Conservation (phyloP, 2,113 vertebrate genomes). For the Sciurus niger region DNA sequence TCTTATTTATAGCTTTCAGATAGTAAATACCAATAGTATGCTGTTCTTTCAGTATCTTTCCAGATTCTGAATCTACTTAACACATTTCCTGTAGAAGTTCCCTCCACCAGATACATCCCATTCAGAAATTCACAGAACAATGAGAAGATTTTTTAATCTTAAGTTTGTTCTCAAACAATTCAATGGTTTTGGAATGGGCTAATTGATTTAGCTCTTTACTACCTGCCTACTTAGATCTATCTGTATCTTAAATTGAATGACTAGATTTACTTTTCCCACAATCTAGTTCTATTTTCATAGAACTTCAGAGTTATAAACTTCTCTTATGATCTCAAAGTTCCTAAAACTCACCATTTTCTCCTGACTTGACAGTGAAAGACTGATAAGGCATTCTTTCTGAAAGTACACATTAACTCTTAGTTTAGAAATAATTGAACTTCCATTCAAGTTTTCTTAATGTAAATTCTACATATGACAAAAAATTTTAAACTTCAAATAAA, state of each 20-base stretch:
- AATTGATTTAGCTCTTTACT: neutral
- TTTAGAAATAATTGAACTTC: conserved; percentile 21
- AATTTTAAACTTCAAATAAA: conserved; percentile 3
- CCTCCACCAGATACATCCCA: neutral
- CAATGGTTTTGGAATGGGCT: neutral
- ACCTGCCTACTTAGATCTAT: neutral
- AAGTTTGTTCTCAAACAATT: conserved; percentile 24
- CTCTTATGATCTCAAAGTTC: neutral
- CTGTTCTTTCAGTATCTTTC: neutral
- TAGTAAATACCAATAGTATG: neutral
- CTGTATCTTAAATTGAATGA: neutral
- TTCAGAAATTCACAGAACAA: neutral
- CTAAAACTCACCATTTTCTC: neutral
- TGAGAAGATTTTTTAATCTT: neutral
- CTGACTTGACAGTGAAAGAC: neutral
- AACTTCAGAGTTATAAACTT: conserved; percentile 22
- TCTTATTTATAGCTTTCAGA: neutral
- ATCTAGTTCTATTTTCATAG: neutral
- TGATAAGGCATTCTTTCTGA: neutral
- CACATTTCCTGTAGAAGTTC: neutral
- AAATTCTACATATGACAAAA: neutral
- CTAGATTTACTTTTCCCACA: neutral
- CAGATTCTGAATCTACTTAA: neutral
- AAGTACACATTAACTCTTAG: neutral
- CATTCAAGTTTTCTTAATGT: neutral